phyloP scores from a whole-genome alignment of 2,888 invertebrate genomes.

The Sarcophaga caerulescens region DNA sequence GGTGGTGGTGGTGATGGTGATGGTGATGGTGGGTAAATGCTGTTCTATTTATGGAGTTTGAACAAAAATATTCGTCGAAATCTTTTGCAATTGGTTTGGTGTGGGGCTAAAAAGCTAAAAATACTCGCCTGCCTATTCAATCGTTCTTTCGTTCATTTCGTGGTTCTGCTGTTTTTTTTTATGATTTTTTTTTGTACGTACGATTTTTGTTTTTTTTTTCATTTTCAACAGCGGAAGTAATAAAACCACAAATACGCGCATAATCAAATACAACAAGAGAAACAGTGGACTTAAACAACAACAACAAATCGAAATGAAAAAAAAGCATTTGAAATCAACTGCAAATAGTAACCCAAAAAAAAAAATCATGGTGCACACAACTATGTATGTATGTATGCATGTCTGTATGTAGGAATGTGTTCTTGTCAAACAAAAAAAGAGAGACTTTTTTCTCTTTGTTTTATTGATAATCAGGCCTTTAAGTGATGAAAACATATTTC shows the following conservation, averaged over 20 bases:
- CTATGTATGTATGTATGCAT: background rate
- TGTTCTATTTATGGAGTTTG: slow-evolving; percentile 56
- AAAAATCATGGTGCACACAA: background rate
- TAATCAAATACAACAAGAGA: slow-evolving; percentile 56
- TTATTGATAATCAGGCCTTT: slow-evolving; percentile 24
- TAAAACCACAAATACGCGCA: slow-evolving; percentile 64
- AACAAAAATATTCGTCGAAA: slow-evolving; percentile 26
- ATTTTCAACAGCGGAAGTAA: slow-evolving; percentile 65
- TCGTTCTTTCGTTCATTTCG: slow-evolving; percentile 29
- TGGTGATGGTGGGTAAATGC: slow-evolving; percentile 39
- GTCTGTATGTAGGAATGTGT: background rate
- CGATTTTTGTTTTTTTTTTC: slow-evolving; percentile 12
- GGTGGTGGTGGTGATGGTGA: slow-evolving; percentile 30
- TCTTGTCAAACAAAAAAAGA: slow-evolving; percentile 3
- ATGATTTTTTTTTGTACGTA: too few species aligned
- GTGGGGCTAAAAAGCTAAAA: slow-evolving; percentile 61
- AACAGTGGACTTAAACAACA: slow-evolving; percentile 39
- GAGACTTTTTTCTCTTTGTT: background rate
- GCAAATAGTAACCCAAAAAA: background rate
- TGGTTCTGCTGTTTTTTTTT: background rate
- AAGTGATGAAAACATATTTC: background rate
- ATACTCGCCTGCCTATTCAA: slow-evolving; percentile 4
- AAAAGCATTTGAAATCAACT: background rate
- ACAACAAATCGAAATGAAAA: background rate
- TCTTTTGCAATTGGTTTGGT: slow-evolving; percentile 50